Evolutionary conservation across 2,888 invertebrate genomes (phyloP).

Genomic region (Hedya salicella): DNA sequence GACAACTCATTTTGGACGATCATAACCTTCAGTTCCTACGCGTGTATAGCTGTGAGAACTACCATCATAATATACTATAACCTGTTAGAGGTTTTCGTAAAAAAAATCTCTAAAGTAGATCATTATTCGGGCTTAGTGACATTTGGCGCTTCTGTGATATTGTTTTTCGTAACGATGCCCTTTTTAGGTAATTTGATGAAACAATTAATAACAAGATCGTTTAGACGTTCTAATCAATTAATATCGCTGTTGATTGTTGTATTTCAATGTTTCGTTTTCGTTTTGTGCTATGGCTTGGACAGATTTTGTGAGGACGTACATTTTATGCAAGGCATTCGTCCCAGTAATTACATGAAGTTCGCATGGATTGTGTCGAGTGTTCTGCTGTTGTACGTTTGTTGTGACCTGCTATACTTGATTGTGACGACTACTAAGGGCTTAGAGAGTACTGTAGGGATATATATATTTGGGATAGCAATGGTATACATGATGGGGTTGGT

Average conservation of each 20-base stretch:
- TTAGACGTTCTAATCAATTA: constrained; percentile 52
- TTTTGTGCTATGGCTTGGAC: constrained; percentile 70
- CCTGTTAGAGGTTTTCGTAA: constrained; percentile 57
- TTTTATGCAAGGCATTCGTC: constrained; percentile 76
- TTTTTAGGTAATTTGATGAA: constrained; percentile 52
- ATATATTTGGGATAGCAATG: background rate
- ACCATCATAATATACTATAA: constrained; percentile 58
- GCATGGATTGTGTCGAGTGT: constrained; percentile 59
- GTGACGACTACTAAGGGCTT: background rate
- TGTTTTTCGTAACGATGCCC: constrained; percentile 65
- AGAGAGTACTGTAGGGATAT: background rate
- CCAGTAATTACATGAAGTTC: constrained; percentile 62
- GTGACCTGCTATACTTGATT: constrained; percentile 49
- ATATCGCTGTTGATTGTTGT: constrained; percentile 56
- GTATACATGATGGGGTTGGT: background rate
- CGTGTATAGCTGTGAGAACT: constrained; percentile 56
- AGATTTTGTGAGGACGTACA: constrained; percentile 77
- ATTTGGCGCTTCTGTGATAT: constrained; percentile 48
- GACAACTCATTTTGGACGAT: constrained; percentile 59
- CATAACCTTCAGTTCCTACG: constrained; percentile 58
- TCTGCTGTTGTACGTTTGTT: constrained; percentile 57
- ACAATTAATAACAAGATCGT: constrained; percentile 48
- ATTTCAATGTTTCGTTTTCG: constrained; percentile 65
- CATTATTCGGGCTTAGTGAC: constrained; percentile 62
- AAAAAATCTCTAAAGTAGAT: constrained; percentile 52